Conservation (phyloP, 2,113 vertebrate species). For the Dolichotis patagonum region DNA sequence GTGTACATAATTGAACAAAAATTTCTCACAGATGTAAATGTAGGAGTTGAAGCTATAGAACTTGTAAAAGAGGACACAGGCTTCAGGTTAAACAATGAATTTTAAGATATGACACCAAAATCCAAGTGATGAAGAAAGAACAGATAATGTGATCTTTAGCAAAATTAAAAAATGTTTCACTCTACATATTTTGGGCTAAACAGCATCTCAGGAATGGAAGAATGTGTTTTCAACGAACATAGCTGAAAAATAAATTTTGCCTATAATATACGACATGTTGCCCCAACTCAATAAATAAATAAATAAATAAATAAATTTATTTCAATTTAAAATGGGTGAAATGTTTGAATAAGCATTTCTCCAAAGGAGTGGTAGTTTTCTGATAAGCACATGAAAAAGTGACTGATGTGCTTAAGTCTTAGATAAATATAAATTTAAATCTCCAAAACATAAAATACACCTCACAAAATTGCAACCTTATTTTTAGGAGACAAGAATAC, state of each 20-base stretch:
- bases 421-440: neutral
- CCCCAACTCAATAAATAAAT: neutral
- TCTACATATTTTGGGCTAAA: neutral
- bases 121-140: neutral
- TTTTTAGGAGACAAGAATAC: neutral
- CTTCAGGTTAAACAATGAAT: neutral
- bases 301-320: neutral
- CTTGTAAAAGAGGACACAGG: neutral
- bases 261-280: neutral
- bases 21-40: neutral
- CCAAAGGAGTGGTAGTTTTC: neutral
- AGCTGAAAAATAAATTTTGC: neutral
- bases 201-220: neutral
- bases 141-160: neutral
- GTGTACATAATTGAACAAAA: neutral
- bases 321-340: neutral
- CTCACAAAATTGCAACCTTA: neutral
- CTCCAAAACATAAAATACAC: neutral
- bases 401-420: neutral
- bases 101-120: neutral
- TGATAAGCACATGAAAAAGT: neutral
- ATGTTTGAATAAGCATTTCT: neutral
- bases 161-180: neutral
- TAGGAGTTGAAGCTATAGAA: neutral
- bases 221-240: neutral